These are phyloP conservation scores for Saccostrea echinata DNA, from an alignment of 1,140 invertebrate species.

Conservation along the genomic window DNA sequence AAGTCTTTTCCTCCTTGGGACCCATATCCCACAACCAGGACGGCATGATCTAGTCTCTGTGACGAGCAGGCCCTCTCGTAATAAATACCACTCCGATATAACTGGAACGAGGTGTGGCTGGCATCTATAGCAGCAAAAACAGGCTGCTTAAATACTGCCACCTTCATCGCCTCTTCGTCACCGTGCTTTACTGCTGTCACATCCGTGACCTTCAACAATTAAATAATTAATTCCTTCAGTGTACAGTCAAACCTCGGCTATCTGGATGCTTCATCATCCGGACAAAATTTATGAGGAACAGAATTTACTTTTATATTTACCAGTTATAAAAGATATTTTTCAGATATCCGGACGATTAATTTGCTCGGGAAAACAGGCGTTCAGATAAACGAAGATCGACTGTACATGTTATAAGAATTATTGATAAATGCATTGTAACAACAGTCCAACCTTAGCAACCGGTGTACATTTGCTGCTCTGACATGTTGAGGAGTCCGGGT, in stretches of 20 bases:
- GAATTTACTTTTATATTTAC: too few relatives aligned
- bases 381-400: too few relatives aligned
- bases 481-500: conserved; percentile 44
- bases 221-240: neutral
- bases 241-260: too few relatives aligned
- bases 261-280: too few relatives aligned
- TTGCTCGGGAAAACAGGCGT: too few relatives aligned
- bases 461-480: conserved; percentile 53
- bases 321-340: too few relatives aligned
- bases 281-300: too few relatives aligned
- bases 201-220: conserved; percentile 41
- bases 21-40: conserved; percentile 71
- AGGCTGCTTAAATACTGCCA: conserved; percentile 80
- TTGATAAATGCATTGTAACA: too few relatives aligned
- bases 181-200: conserved; percentile 38
- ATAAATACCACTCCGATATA: conserved; percentile 83
- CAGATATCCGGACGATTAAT: too few relatives aligned
- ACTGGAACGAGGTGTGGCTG: conserved; percentile 86
- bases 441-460: conserved; percentile 52
- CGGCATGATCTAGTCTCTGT: conserved; percentile 83
- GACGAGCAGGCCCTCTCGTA: conserved; percentile 71
- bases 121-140: conserved; percentile 92
- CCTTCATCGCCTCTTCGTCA: conserved; percentile 54
- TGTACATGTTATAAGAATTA: too few relatives aligned
- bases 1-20: conserved; percentile 57